Evolutionary conservation across 2,113 vertebrate species (phyloP), one percentile per base, ranked within the genome.

Genomic region (Nymphicus hollandicus): DNA sequence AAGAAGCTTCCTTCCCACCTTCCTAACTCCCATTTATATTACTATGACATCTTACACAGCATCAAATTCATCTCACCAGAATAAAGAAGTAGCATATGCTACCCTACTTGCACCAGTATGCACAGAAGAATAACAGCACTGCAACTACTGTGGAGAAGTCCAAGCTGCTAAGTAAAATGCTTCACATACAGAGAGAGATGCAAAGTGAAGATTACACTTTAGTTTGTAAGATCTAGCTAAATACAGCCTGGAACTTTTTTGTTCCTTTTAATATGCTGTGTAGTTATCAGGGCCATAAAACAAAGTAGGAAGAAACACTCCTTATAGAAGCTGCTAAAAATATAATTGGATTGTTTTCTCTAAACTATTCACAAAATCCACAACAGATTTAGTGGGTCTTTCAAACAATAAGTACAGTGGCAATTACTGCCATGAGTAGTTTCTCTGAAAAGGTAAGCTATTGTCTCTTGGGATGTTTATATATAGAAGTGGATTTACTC

Each of bases 401-500:
- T 89, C 93, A 92, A 95, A 95, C 91, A 92, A 27, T 56, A 93
- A 81, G 50, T 65, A 92, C 86, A 84, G 89, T 89, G 70, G 86
- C 93, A 95, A 93, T 92, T 92, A 95, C 56, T 91, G 81, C 81
- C 81, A 33, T 17, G 27, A 95, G 61, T 81, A 65, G 81, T 89
- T 95, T 74, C 77, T 92, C 86, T 81, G 80, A 81, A 83, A 96
- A 93, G 0, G 1, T 83, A 86, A 78, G 91, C 72, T 84, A 46
- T 55, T 95, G 89, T 93, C 86, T 93, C 93, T 69, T 84, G 84
- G 86, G 86, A 81, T 76, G 39, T 85, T 93, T 91, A 96, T 93
- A 95, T 65, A 87, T n/a, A 81, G 89, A 81, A 79, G 52, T 24
- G 19, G 52, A 76, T 92, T 91, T 93, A 89, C 63, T 89, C 73